Evolutionary conservation across 2,797 vertebrate genomes (phyloP).

Genomic region (Parotocinclus haroldoi): DNA sequence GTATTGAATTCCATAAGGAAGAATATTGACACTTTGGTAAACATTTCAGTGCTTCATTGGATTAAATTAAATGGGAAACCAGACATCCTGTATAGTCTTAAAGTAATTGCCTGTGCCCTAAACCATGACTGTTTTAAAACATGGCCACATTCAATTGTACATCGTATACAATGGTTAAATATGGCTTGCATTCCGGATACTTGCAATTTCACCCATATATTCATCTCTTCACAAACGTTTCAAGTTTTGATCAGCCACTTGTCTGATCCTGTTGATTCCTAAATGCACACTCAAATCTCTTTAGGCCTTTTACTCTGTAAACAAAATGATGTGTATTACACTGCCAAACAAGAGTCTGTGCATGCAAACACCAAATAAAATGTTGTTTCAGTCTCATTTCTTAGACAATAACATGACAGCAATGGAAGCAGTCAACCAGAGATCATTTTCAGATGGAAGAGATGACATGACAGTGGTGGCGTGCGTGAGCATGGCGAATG

Average conservation of each 20-base stretch:
- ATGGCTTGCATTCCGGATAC: conserved; percentile 24
- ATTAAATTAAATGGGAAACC: too few species aligned
- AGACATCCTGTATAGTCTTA: too few species aligned
- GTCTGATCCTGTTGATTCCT: too few species aligned
- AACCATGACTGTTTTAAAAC: neutral
- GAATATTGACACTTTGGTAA: too few species aligned
- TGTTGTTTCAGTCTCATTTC: conserved; percentile 17
- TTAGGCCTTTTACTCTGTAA: too few species aligned
- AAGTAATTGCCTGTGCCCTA: too few species aligned
- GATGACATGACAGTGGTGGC: conserved; percentile 17
- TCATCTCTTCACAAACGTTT: neutral
- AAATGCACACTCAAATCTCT: too few species aligned
- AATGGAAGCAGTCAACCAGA: conserved; percentile 32
- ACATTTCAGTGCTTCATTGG: too few species aligned
- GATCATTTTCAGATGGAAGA: conserved; percentile 36
- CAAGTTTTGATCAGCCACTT: neutral
- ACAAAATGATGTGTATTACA: too few species aligned
- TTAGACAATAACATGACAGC: conserved; percentile 7
- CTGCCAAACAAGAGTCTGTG: too few species aligned
- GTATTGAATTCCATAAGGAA: too few species aligned
- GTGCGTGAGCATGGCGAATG: conserved; percentile 15
- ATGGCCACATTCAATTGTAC: neutral
- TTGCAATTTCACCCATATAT: neutral
- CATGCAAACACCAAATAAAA: conserved; percentile 3
- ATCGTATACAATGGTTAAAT: conserved; percentile 11